Evolutionary conservation across 2,888 invertebrate genomes (phyloP), one percentile per base, ranked within the genome.

Genomic region (Herminia tarsipennalis): DNA sequence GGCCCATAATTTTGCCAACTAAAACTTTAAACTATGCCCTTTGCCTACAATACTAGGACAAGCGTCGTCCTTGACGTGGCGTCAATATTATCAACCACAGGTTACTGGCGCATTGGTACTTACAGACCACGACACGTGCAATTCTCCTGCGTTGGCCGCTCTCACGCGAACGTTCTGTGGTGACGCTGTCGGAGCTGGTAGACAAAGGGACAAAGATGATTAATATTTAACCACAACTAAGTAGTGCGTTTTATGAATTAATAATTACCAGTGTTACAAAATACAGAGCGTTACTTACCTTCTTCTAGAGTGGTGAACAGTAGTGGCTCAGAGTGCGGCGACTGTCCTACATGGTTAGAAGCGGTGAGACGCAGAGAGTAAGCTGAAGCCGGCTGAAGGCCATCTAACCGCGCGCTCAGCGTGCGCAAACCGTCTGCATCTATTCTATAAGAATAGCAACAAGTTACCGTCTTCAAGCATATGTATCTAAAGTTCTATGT

Each of bases 71-170:
- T n/a, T n/a, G n/a, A n/a, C n/a, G n/a, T n/a, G n/a, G n/a, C n/a
- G n/a, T n/a, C n/a, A n/a, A n/a, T n/a, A n/a, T n/a, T n/a, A n/a
- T n/a, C n/a, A n/a, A n/a, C n/a, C n/a, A n/a, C n/a, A n/a, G n/a
- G n/a, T n/a, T n/a, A n/a, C n/a, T n/a, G n/a, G n/a, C n/a, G n/a
- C n/a, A n/a, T n/a, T n/a, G 10, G 10, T 58, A 83, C 89, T 81
- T 73, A 95, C 95, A 92, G 94, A 92, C 96, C 96, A 96, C 24
- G 94, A 92, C 4, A 96, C 92, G 72, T 93, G 93, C 27, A 96
- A 83, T 57, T 95, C 94, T 38, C 94, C 94, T 13, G 94, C 92
- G 32, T 93, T 93, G 20, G 93, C 89, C 0, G 95, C 92, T 91
- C 93, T 92, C 5, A 94, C 94, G 65, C 93, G 92, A 0, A 96